Percentiles rank a stretch among this genome's conserved stretches.
phyloP scores from a whole-genome alignment of 2,888 invertebrate species.

The Drosophila peninsularis region DNA sequence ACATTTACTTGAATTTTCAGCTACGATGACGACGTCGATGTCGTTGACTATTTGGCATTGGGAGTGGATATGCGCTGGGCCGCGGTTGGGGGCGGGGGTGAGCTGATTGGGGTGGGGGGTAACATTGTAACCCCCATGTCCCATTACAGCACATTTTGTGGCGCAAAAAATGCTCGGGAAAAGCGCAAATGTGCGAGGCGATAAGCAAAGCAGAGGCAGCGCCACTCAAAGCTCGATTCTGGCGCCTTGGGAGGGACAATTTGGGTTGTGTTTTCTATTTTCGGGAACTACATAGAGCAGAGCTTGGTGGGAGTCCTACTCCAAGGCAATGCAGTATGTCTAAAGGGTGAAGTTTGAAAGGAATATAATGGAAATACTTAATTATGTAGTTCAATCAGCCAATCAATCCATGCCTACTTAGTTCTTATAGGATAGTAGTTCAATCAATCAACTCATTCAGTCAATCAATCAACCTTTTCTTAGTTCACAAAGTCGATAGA shows the following conservation, averaged over 20 bases:
- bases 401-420: too few species aligned
- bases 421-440: too few species aligned
- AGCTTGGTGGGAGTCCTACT: constrained; percentile 3
- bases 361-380: not conserved
- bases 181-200: constrained; percentile 77
- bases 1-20: constrained; percentile 76
- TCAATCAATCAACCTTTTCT: not conserved
- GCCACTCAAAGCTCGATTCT: constrained; percentile 17
- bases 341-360: too few species aligned
- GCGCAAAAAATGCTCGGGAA: constrained; percentile 48
- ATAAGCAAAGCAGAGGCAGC: constrained; percentile 69
- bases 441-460: not conserved
- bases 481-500: too few species aligned
- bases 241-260: constrained; percentile 30
- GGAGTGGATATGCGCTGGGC: constrained; percentile 32
- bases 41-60: constrained; percentile 67
- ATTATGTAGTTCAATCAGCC: not conserved
- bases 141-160: constrained; percentile 70
- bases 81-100: not conserved
- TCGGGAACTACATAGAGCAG: constrained; percentile 13
- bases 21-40: constrained; percentile 55
- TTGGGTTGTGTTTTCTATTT: constrained; percentile 15
- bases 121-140: constrained; percentile 35
- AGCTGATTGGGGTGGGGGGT: constrained; percentile 13
- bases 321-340: constrained; percentile 1